Evolutionary conservation across 1,140 invertebrate genomes (phyloP).

Genomic region (Lerema accius): DNA sequence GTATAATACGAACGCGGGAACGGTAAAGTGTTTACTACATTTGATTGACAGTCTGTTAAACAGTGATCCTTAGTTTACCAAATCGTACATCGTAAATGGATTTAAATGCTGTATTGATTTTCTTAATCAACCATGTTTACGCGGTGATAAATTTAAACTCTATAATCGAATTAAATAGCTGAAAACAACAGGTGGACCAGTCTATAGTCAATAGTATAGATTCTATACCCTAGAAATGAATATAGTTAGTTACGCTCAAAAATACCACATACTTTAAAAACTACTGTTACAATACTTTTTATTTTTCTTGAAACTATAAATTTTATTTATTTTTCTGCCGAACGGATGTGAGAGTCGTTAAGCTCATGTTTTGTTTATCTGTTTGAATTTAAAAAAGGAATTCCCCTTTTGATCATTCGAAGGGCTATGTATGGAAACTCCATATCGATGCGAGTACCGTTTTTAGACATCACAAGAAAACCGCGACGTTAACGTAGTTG

Average conservation of each 20-base stretch:
- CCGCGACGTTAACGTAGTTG: conserved; percentile 1
- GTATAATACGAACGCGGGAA: conserved; percentile 10
- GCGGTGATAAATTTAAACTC: too few species aligned
- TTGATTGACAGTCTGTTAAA: conserved; percentile 3
- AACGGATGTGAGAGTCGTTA: conserved; percentile 33
- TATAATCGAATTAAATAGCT: too few species aligned
- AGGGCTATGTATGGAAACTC: background rate
- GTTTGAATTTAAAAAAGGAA: conserved; percentile 34
- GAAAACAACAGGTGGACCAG: conserved; percentile 15
- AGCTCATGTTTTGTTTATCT: conserved; percentile 34
- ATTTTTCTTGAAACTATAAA: conserved; percentile 27
- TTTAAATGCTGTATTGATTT: background rate
- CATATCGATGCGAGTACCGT: conserved; percentile 11
- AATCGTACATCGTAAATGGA: too few species aligned
- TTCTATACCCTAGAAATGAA: too few species aligned
- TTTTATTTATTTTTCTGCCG: conserved; percentile 33
- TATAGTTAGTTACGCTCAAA: too few species aligned
- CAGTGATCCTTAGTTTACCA: too few species aligned
- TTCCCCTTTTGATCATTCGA: conserved; percentile 17
- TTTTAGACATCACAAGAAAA: conserved; percentile 11
- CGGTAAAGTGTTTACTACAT: background rate
- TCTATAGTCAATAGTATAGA: conserved; percentile 18
- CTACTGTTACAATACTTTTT: too few species aligned
- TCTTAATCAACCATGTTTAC: too few species aligned
- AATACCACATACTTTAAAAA: too few species aligned